Conservation (phyloP, 2,888 invertebrate genomes). For the Alsophila aescularia region DNA sequence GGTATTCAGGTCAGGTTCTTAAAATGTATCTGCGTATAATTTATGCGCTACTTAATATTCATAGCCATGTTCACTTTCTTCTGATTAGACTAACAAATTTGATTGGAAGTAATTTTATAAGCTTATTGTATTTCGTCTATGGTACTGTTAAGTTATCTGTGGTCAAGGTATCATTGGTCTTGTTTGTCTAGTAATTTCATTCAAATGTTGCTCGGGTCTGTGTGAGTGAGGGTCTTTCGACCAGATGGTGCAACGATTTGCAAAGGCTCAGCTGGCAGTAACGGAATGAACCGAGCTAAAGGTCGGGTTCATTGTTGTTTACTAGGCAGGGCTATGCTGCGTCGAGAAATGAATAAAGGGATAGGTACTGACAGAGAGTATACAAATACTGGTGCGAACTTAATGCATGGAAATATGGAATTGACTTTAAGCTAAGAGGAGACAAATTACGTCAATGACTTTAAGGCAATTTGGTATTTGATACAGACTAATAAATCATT, state of each 20-base stretch:
- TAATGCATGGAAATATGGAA: too few relatives aligned
- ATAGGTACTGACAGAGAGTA: too few relatives aligned
- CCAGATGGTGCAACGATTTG: constrained; percentile 27
- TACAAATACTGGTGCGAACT: too few relatives aligned
- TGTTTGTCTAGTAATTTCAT: constrained; percentile 6
- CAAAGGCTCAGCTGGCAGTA: constrained; percentile 26
- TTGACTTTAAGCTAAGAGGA: too few relatives aligned
- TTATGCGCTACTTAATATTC: constrained; percentile 43
- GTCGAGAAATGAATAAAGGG: constrained; percentile 5
- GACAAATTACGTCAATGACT: too few relatives aligned
- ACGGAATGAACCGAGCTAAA: constrained; percentile 16
- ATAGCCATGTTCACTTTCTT: constrained; percentile 44
- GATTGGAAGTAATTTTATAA: constrained; percentile 36
- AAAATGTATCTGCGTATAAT: constrained; percentile 31
- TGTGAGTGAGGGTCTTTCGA: constrained; percentile 3
- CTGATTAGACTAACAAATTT: constrained; percentile 43
- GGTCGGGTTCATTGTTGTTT: constrained; percentile 23
- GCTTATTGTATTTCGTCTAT: constrained; percentile 2
- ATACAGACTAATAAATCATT: neutral
- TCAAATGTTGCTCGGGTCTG: neutral
- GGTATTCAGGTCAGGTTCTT: constrained; percentile 24
- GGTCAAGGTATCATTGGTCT: constrained; percentile 16
- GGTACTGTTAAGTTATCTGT: constrained; percentile 8
- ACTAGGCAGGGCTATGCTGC: neutral
- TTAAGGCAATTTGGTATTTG: too few relatives aligned